Evolutionary conservation across 2,888 invertebrate species (phyloP).

Genomic region (Vannuccia rotundouncinata): DNA sequence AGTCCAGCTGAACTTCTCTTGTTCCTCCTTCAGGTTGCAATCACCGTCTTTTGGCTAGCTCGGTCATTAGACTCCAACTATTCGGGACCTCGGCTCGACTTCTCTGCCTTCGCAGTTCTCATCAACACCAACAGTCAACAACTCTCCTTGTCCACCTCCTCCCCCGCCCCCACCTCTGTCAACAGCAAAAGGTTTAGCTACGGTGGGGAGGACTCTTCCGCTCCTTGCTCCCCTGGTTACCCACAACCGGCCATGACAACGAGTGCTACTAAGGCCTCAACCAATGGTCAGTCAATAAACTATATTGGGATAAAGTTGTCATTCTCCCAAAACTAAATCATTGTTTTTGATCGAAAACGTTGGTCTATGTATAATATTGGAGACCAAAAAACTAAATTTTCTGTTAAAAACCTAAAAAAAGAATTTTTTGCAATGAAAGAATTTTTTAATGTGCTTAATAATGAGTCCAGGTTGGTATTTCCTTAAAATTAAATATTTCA

Average conservation of each 20-base stretch:
- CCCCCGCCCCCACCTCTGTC: not conserved
- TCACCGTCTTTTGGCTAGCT: constrained; percentile 53
- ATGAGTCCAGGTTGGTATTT: no score
- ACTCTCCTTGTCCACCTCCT: not conserved
- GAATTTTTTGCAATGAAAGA: no score
- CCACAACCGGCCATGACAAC: not conserved
- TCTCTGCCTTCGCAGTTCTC: constrained; percentile 50
- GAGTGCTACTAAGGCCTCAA: constrained; percentile 11
- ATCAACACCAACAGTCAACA: no score
- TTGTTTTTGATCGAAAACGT: no score
- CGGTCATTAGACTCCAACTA: constrained; percentile 44
- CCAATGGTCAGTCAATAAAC: no score
- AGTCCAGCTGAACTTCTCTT: not conserved
- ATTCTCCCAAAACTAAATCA: no score
- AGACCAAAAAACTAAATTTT: no score
- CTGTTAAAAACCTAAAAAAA: no score
- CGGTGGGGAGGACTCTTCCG: not conserved
- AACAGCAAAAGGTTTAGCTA: not conserved
- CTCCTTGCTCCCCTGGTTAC: not conserved
- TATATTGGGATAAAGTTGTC: no score
- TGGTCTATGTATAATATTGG: no score
- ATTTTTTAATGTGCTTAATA: no score
- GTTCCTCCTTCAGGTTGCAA: constrained; percentile 48
- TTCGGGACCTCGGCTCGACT: constrained; percentile 51
- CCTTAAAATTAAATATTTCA: no score